A percentile compares a stretch with the other conserved stretches of the same genome.
Evolutionary conservation across 2,888 invertebrate species (phyloP).

Genomic region (Hydroisotoma schaefferi): DNA sequence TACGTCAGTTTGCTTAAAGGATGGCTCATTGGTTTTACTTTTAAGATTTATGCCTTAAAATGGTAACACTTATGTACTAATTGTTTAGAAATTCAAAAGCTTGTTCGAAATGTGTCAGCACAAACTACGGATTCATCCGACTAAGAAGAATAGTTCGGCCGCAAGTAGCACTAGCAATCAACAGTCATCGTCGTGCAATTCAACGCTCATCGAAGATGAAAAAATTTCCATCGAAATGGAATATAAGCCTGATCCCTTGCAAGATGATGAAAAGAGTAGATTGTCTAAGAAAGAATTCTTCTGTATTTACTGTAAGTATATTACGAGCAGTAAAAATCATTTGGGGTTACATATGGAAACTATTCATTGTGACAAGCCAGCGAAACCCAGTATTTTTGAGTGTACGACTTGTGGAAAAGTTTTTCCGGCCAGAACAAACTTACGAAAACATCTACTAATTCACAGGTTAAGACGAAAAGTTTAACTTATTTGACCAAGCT

Average conservation of each 20-base stretch:
- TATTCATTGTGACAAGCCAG: slow-evolving; percentile 39
- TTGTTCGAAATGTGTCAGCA: slow-evolving; percentile 40
- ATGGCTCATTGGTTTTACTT: neutral
- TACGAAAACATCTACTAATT: slow-evolving; percentile 44
- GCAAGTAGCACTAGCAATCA: slow-evolving; percentile 3
- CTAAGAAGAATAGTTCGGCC: slow-evolving; percentile 9
- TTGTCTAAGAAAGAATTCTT: slow-evolving; percentile 31
- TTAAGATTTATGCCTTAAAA: slow-evolving; percentile 1
- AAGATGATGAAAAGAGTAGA: neutral
- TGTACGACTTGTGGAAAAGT: slow-evolving; percentile 46
- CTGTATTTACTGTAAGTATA: slow-evolving; percentile 43
- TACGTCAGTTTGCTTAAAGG: neutral
- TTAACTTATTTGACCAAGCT: too few species aligned
- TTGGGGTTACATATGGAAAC: slow-evolving; percentile 35
- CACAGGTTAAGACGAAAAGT: slow-evolving; percentile 40
- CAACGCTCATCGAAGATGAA: neutral
- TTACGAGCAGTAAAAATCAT: slow-evolving; percentile 23
- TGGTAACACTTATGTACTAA: neutral
- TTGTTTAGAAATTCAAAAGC: slow-evolving; percentile 31
- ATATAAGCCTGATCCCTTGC: neutral
- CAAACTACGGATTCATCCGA: slow-evolving; percentile 31
- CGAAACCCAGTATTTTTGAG: slow-evolving; percentile 39
- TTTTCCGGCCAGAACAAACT: slow-evolving; percentile 37
- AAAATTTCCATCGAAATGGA: neutral
- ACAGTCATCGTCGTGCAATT: slow-evolving; percentile 1